Evolutionary conservation across 37 sponge, comb jelly and placozoan genomes (phyloP).

Genomic region (Geodia barretti): DNA sequence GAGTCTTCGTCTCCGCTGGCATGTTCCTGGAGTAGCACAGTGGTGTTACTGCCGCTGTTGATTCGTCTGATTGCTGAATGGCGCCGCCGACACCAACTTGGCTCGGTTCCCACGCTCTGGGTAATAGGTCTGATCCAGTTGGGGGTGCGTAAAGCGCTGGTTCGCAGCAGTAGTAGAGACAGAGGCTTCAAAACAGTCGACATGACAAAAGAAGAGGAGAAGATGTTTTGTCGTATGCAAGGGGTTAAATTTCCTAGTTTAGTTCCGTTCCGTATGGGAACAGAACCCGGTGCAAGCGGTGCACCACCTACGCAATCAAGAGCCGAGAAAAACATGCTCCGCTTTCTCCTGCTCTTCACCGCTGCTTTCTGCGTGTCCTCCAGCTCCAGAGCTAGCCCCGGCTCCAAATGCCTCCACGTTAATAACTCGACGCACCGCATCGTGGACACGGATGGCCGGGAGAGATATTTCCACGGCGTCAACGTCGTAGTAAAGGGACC

Average conservation of each 20-base stretch:
- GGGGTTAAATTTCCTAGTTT: too few relatives aligned
- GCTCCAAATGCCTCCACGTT: constrained; percentile 50
- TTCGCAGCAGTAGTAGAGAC: background rate
- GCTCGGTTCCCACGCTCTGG: background rate
- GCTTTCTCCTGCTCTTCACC: too few relatives aligned
- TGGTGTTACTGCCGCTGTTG: background rate
- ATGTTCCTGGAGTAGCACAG: background rate
- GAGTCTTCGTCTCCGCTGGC: background rate
- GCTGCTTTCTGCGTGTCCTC: background rate
- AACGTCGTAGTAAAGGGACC: constrained; percentile 89
- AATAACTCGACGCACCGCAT: constrained; percentile 62
- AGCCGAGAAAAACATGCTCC: too few relatives aligned
- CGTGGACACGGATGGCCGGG: constrained; percentile 63
- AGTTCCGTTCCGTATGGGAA: too few relatives aligned
- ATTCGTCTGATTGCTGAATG: background rate
- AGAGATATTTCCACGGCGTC: constrained; percentile 87
- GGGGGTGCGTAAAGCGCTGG: background rate
- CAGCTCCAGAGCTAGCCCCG: background rate
- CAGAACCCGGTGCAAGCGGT: too few relatives aligned
- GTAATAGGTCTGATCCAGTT: background rate
- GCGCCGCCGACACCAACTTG: background rate
- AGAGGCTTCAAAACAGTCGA: background rate
- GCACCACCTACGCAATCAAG: too few relatives aligned
- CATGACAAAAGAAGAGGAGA: too few relatives aligned
- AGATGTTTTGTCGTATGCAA: too few relatives aligned